Evolutionary conservation across 2,888 invertebrate species (phyloP), one percentile per base, ranked within the genome.

Genomic region (Chirona hameri): DNA sequence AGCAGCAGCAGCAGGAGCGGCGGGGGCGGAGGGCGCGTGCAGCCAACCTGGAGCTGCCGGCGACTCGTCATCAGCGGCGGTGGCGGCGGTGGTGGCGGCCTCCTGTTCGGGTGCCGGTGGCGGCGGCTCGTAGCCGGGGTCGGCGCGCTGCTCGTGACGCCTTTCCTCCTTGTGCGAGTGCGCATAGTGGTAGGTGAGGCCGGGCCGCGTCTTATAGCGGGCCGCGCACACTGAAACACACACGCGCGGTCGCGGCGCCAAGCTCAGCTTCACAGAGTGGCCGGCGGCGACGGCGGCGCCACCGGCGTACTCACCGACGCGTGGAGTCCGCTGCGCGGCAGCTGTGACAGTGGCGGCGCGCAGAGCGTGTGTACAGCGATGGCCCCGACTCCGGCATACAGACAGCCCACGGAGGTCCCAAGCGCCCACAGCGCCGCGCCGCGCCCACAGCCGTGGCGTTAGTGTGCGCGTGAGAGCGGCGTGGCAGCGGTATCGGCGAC

Each of bases 191-290:
- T 97, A 97, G 87, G 95, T 96, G 88, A 98, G 92, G 86, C 97
- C 97, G 86, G 97, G 96, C 86, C 97, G 92, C 85, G 97, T 97
- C 92, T 98, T 97, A 93, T 98, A 97, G 88, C 96, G 93, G 87
- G 96, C 96, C 89, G 95, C 95, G 92, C 97, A 98, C 88, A 95
- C 95, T 95, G 92, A 89, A 91, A 90, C 88, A 89, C 87, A 84
- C 55, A 82, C 52, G 69, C 48, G 60, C 57, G 81, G 65, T 31
- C 69, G 46, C 69, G 39, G 60, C 27, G 27, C 15, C 69, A 82
- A 39, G 69, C 76, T 76, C 18, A 76, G 76, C 76, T 39, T 76
- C 76, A 52, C 60, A 48, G 7, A 9, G 24, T 18, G 31, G 52
- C 60, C 60, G 65, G 65, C 79, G 76, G 81, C 52, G 24, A 15